Evolutionary conservation across 2,113 vertebrate species (phyloP).

Genomic region (Lontra canadensis): DNA sequence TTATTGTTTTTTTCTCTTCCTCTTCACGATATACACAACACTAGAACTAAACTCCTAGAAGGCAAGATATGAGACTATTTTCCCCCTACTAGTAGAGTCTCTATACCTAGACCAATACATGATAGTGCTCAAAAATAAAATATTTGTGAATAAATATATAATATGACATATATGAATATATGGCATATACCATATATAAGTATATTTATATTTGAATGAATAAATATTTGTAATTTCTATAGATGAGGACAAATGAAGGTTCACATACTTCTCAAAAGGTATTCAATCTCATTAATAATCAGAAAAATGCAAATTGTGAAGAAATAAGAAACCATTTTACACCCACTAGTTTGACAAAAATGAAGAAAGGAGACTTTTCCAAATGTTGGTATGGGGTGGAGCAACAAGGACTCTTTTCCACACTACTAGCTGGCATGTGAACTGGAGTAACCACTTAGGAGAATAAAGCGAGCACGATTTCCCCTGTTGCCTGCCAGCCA

Average conservation of each 20-base stretch:
- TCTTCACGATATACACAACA: neutral
- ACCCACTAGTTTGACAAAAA: neutral
- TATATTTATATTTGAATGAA: neutral
- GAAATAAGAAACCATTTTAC: neutral
- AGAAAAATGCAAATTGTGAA: neutral
- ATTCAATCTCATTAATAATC: neutral
- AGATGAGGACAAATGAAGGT: neutral
- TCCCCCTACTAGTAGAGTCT: neutral
- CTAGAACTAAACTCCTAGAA: neutral
- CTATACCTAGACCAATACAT: neutral
- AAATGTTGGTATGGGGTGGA: neutral
- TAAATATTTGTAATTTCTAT: neutral
- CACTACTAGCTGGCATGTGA: accelerated
- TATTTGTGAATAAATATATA: neutral
- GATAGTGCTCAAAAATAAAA: neutral
- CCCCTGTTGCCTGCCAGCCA: neutral
- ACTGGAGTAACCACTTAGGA: neutral
- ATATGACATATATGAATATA: neutral
- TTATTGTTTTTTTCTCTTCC: neutral
- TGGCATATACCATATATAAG: neutral
- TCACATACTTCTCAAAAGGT: neutral
- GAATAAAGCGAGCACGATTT: neutral
- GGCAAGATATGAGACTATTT: neutral
- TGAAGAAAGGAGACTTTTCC: neutral
- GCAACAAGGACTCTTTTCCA: neutral